Base-by-base conservation (phyloP, 2,888 invertebrate species). In the Polydrusus pterygomalis region DNA sequence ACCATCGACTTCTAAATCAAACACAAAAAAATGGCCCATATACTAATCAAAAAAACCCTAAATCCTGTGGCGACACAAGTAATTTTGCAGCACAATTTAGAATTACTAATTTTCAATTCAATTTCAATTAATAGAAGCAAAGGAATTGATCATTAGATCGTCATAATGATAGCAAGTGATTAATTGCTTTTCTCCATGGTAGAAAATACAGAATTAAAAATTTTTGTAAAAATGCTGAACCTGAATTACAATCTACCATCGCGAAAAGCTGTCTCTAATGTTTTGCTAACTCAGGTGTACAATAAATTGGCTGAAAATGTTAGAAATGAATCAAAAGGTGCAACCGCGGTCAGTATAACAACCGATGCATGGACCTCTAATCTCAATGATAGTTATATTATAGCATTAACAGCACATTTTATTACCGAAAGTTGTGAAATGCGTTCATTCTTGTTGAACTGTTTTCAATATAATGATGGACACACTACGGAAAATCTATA, bases 401-500 rank as follows among this genome's bases (percentile, higher is more conserved):
- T 70, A 9, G 49, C 63, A 34, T 15, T 71, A 51, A 71, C 71
- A 20, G 25, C 64, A 34, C 63, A 71, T 54, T 71, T 64, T 64
- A 54, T 71, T 38, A 43, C 49, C 25, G 40, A 8, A 11, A 25
- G 54, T 10, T 64, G 64, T 54, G 13, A 71, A 34, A 51, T 71
- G 51, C 40, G 40, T 51, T 64, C 58, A 49, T 54, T 56, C 30
- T 54, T 63, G 18, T 60, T 71, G 51, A 54, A 71, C 45, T 64
- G 63, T 34, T 71, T 65, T 47, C 38, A 17, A 45, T 70, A 49
- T 47, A 15, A 7, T 47, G 63, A 49, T n/a, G 10, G 51, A n/a
- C 71, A 63, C 38, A 63, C 71, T 17, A 63, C 63, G 2, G 71
- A 68, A 54, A 68, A 68, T 68, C 15, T 68, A n/a, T n/a, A n/a